These are phyloP conservation scores for Argyrosomus regius DNA, from an alignment of 2,797 vertebrate species.

Conservation along the genomic window DNA sequence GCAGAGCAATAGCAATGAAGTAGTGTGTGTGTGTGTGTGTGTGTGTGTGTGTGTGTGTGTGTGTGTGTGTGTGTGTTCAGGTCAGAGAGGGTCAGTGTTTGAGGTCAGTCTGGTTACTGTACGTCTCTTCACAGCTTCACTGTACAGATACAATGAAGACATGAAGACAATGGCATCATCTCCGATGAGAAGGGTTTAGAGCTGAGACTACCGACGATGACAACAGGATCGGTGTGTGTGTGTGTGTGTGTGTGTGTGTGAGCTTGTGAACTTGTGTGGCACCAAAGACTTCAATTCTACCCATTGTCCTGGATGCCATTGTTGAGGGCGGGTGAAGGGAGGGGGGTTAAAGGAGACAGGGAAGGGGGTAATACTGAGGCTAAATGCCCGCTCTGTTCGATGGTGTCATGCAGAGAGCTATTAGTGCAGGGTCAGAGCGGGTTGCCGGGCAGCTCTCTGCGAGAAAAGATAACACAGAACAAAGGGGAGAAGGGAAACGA, in stretches of 20 bases:
- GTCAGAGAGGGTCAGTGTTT: slow-evolving; percentile 29
- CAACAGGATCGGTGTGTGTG: slow-evolving; percentile 55
- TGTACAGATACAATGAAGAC: slow-evolving; percentile 73
- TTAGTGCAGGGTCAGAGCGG: slow-evolving; percentile 75
- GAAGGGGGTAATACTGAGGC: slow-evolving; percentile 45
- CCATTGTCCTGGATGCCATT: slow-evolving; percentile 77
- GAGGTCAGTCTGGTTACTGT: slow-evolving; percentile 56
- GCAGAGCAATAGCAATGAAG: background rate
- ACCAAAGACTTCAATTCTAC: slow-evolving; percentile 67
- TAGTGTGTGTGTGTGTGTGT: background rate
- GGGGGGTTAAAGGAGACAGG: slow-evolving; percentile 35
- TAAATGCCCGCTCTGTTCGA: slow-evolving; percentile 81
- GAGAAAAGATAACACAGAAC: slow-evolving; percentile 79
- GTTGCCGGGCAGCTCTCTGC: slow-evolving; percentile 55
- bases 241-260: slow-evolving; percentile 41
- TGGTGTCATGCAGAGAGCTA: slow-evolving; percentile 82
- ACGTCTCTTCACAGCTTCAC: slow-evolving; percentile 56
- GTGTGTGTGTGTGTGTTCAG: slow-evolving; percentile 11
- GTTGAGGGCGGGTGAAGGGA: slow-evolving; percentile 54
- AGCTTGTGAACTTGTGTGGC: slow-evolving; percentile 43
- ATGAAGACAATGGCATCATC: slow-evolving; percentile 54
- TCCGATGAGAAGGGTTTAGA: slow-evolving; percentile 41
- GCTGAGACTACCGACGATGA: slow-evolving; percentile 43
- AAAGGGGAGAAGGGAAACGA: slow-evolving; percentile 75
- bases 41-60: slow-evolving; percentile 14